Base-by-base conservation (phyloP, 2,888 invertebrate genomes). In the Gryllus longicercus region DNA sequence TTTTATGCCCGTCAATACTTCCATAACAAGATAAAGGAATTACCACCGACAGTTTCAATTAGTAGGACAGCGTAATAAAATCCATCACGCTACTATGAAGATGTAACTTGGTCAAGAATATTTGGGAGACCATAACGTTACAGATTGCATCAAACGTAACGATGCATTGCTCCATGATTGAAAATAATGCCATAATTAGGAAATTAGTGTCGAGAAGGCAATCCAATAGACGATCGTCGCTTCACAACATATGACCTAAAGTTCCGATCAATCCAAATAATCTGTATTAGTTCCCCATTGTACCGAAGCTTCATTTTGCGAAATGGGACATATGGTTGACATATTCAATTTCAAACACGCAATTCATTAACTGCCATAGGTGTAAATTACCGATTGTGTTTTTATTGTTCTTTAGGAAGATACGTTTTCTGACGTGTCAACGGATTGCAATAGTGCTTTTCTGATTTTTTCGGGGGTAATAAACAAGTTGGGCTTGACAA, bases 1-100 rank as follows among this genome's bases (percentile, higher is more conserved):
- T 63, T 63, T 63, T 63, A 63, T 63, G 63, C n/a, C 63, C 63
- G 63, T 63, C 63, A 63, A 63, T 63, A 63, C 63, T 14, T 63
- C 63, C 63, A 63, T 63, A 63, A 63, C 63, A 63, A 63, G 63
- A 63, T 63, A 63, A 63, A 10, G 16, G n/a, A 18, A 63, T 63
- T 63, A 63, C 16, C 63, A 63, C 63, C 63, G 63, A 63, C 63
- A 63, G 63, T n/a, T 63, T 63, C 63, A 14, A 63, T 63, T 63
- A 63, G 16, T 63, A n/a, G 63, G 63, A 63, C n/a, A 63, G n/a
- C 16, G n/a, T 63, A 63, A 63, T 63, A n/a, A 63, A 63, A 63
- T 63, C 16, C n/a, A 63, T n/a, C 63, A 63, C 63, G 63, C 63
- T 63, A 12, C 63, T 63, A 63, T 63, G 63, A 63, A 63, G 63